Evolutionary conservation across 1,140 invertebrate genomes (phyloP), one percentile per base, ranked within the genome.

Genomic region (Venturia canescens): DNA sequence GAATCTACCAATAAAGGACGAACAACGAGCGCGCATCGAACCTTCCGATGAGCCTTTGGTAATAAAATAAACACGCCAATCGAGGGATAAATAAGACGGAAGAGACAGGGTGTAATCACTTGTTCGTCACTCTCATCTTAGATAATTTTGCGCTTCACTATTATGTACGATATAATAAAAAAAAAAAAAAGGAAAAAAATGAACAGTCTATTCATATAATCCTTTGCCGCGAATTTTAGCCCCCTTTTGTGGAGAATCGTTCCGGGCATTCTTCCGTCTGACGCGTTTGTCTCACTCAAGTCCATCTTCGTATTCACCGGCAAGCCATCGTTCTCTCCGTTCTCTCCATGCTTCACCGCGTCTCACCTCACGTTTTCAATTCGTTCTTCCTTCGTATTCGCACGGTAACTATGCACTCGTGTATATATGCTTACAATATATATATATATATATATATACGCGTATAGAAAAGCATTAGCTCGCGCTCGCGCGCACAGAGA

Each of bases 181-280:
- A 48, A 27, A n/a, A 27, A 3, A 66, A 27, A 11, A 15, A 66
- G 23, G 27, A 15, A 78, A 87, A 86, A 87, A 87, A 84, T 87
- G 85, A 87, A 86, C 86, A 84, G 86, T 83, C 81, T 86, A 85
- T 87, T 87, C 38, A 44, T 76, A 84, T 84, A 86, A 88, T 88
- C 84, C 82, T 86, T 87, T 84, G 44, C 66, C 82, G 77, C 67
- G 75, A 26, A n/a, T 80, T 44, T 69, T 63, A 21, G 81, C n/a
- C 31, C 13, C 69, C 66, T 38, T 31, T 74, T 72, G 38, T 53
- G 31, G 38, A 21, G 11, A 23, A 74, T 23, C 44, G 16, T 74
- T 53, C 29, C 23, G 27, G 38, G 34, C 70, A n/a, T 72, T 72
- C 13, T 72, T 44, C 70, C 7, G 44, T 50, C 38, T 15, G 38